Evolutionary conservation across 2,113 vertebrate genomes (phyloP).

Genomic region (Calcarius ornatus): DNA sequence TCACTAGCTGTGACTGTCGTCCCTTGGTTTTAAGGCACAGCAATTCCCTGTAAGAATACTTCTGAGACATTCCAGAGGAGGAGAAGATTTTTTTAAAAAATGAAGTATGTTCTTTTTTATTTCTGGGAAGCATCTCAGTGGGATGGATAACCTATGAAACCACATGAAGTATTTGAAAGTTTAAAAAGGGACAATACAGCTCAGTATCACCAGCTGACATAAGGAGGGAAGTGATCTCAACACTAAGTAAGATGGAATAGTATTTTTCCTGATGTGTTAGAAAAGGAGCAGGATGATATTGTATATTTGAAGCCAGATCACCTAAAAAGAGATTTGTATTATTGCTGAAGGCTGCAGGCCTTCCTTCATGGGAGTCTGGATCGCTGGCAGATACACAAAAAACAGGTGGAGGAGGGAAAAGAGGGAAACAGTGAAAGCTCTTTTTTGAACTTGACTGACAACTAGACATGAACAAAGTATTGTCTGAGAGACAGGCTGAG

Average conservation of each 20-base stretch:
- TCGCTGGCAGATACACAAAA: neutral
- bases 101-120: neutral
- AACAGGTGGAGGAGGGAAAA: slow-evolving; percentile 12
- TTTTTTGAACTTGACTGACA: slow-evolving; percentile 36
- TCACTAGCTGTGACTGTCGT: neutral
- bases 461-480: slow-evolving; percentile 40
- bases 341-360: neutral
- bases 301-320: neutral
- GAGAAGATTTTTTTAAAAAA: neutral
- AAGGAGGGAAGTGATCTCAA: neutral
- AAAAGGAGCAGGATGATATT: neutral
- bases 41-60: neutral
- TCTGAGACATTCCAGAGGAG: neutral
- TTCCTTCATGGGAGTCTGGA: neutral
- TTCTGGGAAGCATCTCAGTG: neutral
- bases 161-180: neutral
- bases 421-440: slow-evolving; percentile 12
- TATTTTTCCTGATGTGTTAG: neutral
- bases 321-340: neutral
- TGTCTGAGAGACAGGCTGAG: slow-evolving; percentile 48
- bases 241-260: neutral
- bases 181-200: neutral
- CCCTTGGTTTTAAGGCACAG: neutral
- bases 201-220: neutral
- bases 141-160: neutral